Conservation (phyloP, 2,113 vertebrate species). For the Stercorarius parasiticus region DNA sequence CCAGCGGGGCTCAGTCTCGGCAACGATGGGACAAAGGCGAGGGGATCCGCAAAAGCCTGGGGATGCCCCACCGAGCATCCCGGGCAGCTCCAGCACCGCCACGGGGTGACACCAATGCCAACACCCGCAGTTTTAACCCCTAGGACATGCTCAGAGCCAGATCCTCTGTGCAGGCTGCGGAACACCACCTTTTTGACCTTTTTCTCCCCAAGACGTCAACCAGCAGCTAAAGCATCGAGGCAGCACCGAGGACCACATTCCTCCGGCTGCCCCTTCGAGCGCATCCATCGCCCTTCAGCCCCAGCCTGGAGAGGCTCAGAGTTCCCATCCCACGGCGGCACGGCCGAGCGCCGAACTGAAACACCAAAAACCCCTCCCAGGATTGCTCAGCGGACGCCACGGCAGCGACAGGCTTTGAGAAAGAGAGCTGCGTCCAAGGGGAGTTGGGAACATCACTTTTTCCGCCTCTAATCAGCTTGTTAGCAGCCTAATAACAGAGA, state of each 20-base stretch:
- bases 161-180: accelerated
- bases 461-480: constrained; percentile 69
- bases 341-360: not conserved
- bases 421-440: not conserved
- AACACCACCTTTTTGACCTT: accelerated
- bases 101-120: accelerated
- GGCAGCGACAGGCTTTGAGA: not conserved
- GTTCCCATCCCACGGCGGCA: not conserved
- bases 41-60: accelerated
- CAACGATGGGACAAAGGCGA: accelerated
- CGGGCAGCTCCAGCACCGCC: not conserved
- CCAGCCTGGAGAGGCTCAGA: not conserved
- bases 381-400: not conserved
- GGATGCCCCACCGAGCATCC: accelerated
- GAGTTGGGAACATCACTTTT: constrained; percentile 53
- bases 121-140: not conserved
- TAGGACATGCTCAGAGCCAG: accelerated
- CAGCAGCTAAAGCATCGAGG: not conserved
- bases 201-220: not conserved
- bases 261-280: not conserved
- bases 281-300: not conserved
- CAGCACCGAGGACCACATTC: accelerated
- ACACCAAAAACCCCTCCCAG: too few species aligned
- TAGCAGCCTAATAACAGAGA: constrained; percentile 69
- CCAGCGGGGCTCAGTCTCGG: accelerated